A percentile compares a stretch with the other conserved stretches of the same genome.
Conservation (phyloP, 2,888 invertebrate genomes). For the Drosophila mulleri region DNA sequence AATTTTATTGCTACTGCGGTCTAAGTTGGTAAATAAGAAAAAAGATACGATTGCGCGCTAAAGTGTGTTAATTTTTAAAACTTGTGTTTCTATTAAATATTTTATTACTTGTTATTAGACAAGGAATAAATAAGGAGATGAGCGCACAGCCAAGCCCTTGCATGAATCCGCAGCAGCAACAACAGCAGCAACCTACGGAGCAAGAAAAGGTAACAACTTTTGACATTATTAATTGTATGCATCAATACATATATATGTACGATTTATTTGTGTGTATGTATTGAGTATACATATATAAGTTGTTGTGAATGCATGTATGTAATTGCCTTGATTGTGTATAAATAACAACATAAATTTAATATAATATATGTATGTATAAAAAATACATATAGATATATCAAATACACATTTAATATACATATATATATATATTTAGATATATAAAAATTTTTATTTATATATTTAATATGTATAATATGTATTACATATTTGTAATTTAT, state of each 20-base stretch:
- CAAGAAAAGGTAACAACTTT: slow-evolving; percentile 73
- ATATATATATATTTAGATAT: too few species aligned
- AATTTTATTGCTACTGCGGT: background rate
- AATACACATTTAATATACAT: too few species aligned
- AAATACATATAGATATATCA: background rate
- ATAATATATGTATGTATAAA: too few species aligned
- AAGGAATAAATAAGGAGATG: slow-evolving; percentile 86
- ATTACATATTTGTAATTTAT: background rate
- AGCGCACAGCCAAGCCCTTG: slow-evolving; percentile 92
- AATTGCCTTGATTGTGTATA: too few species aligned
- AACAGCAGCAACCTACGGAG: slow-evolving; percentile 87
- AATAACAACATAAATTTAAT: too few species aligned
- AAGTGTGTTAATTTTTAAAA: background rate
- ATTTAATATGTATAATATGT: background rate
- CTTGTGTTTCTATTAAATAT: background rate
- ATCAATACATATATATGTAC: background rate
- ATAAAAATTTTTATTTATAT: background rate
- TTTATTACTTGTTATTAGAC: slow-evolving; percentile 15
- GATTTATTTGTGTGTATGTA: background rate
- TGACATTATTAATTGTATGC: background rate
- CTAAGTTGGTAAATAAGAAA: slow-evolving; percentile 1
- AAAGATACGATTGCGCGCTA: background rate
- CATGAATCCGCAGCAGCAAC: slow-evolving; percentile 86
- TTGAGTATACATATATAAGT: background rate
- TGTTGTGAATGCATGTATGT: slow-evolving; percentile 1